Percentiles rank a stretch among this genome's conserved stretches.
Conservation (phyloP, 2,113 vertebrate genomes). For the Thinocorus orbignyianus region DNA sequence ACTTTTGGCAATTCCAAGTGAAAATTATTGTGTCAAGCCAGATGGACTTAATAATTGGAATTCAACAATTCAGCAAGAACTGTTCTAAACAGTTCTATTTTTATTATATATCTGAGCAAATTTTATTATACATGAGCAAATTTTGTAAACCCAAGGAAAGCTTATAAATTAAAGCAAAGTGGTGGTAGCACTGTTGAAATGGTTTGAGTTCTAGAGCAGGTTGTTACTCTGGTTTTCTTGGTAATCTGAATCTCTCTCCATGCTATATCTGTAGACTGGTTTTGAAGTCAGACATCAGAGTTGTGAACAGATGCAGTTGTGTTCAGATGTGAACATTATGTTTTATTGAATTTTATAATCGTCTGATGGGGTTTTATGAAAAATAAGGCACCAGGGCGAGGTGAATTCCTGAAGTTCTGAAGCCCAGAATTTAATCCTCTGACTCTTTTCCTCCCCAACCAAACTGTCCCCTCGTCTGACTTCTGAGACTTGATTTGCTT, state of each 20-base stretch:
- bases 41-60: neutral
- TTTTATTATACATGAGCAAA: neutral
- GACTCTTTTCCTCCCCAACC: neutral
- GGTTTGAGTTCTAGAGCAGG: neutral
- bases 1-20: neutral
- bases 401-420: neutral
- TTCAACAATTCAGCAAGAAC: neutral
- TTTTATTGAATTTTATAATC: neutral
- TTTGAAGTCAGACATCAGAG: neutral
- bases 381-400: neutral
- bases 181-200: neutral
- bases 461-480: neutral
- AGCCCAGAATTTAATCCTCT: neutral
- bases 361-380: neutral
- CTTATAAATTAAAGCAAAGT: neutral
- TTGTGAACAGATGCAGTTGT: neutral
- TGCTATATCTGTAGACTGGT: neutral
- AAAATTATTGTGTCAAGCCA: neutral
- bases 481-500: neutral
- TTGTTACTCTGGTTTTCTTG: neutral
- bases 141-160: conserved; percentile 5
- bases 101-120: neutral
- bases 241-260: neutral
- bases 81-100: neutral
- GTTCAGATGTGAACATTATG: neutral